Conservation (phyloP, 1,140 invertebrate genomes). For the Eupeodes corollae region DNA sequence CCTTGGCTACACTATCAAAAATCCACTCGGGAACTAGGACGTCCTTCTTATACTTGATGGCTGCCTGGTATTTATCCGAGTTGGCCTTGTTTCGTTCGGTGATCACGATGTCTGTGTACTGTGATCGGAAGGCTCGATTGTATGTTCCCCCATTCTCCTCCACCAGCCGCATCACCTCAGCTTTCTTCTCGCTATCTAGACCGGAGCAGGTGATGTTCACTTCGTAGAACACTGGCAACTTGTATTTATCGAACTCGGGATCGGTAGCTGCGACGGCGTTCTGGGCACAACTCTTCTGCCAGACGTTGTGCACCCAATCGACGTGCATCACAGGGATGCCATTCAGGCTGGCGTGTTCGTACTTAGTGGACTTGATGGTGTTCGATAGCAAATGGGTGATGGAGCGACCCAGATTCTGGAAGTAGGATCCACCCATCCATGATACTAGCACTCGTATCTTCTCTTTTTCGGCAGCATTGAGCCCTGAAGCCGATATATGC, state of each 20-base stretch:
- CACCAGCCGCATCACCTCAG: conserved; percentile 53
- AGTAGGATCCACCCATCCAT: conserved; percentile 74
- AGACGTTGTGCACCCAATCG: conserved; percentile 68
- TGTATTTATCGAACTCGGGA: conserved; percentile 49
- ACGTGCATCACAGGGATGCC: conserved; percentile 64
- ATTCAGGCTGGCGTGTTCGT: conserved; percentile 60
- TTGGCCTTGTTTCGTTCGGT: conserved; percentile 42
- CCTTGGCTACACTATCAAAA: conserved; percentile 58
- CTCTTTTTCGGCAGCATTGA: conserved; percentile 50
- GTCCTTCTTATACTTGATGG: conserved; percentile 59
- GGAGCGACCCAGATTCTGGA: conserved; percentile 52
- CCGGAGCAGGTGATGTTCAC: conserved; percentile 69
- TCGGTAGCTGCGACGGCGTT: conserved; percentile 52
- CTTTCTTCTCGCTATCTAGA: conserved; percentile 51
- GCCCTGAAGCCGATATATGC: conserved; percentile 59
- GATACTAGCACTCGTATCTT: conserved; percentile 56
- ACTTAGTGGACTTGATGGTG: conserved; percentile 59
- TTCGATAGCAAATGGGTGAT: conserved; percentile 76
- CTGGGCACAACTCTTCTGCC: conserved; percentile 47
- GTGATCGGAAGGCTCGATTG: conserved; percentile 41
- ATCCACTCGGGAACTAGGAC: conserved; percentile 67
- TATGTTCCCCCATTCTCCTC: conserved; percentile 58
- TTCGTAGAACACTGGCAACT: conserved; percentile 69
- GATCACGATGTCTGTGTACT: conserved; percentile 33
- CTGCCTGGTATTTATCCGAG: conserved; percentile 73